Evolutionary conservation across 2,888 invertebrate genomes (phyloP), one percentile per base, ranked within the genome.

Genomic region (Alviniconcha strummeri): DNA sequence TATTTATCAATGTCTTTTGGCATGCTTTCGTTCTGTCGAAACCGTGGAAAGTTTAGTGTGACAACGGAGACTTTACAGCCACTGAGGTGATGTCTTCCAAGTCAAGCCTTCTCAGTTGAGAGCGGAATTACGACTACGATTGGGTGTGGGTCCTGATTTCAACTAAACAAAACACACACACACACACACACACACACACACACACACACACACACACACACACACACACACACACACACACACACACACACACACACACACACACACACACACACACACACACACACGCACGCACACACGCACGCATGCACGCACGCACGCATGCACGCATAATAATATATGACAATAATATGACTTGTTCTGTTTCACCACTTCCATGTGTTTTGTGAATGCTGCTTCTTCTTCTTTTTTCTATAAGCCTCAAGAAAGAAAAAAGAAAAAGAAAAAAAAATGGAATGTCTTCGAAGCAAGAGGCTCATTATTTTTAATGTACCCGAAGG

Each of bases 221-320:
- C n/a, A 5, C 6, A 4, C 11, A 17, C 4, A 9, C 56, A 56
- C 76, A 74, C 74, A 74, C 74, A 74, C 74, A 52, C 74, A 74
- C 74, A 56, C 74, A 54, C 74, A 74, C 55, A 54, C 74, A 54
- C 74, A 74, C 19, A 74, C 55, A 55, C 74, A 74, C 74, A 71
- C 71, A 71, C 71, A 71, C 71, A 71, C 71, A 71, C 71, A 71
- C 71, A 19, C 71, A 71, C 19, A 71, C 71, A 36, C 71, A 71
- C 71, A 71, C 71, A n/a, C 71, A 71, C 71, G 5, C 71, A 71
- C 71, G 3, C 15, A 11, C 69, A 69, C n/a, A 11, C 69, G 17
- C 15, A 7, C 15, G 5, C 69, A 4, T 36, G 36, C 36, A 4
- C 72, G 13, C 72, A 54, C 54, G 54, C 5, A 15, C 54, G 0